Base-by-base conservation (phyloP, 2,113 vertebrate species). In the Hyperoodon ampullatus region DNA sequence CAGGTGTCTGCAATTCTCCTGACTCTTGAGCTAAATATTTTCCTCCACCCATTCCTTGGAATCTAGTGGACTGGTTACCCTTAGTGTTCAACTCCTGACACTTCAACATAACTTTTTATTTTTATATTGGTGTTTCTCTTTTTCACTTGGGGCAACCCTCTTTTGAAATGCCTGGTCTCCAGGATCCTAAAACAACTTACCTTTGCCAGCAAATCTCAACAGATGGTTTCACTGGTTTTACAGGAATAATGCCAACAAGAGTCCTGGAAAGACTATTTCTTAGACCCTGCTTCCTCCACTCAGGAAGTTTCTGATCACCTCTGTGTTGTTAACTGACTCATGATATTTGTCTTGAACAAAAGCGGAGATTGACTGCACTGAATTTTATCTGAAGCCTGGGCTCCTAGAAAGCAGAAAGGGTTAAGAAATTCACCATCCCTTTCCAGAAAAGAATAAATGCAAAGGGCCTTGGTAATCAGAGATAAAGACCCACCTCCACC, bases 111-210 rank as follows among this genome's bases (percentile, higher is more conserved):
- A 61, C 33, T 35, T 90, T 88, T 90, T 70, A 33, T 88, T 96
- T 91, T 95, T 53, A 65, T 75, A 81, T 47, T 33, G 68, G 1
- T n/a, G 11, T 80, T 97, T 83, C 33, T 88, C 58, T 35, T 90
- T 93, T 65, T 91, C 65, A 91, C 47, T 84, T 87, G 86, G 80
- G 11, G 11, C 30, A 70, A 65, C 60, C 8, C 19, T 88, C 82
- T 85, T 95, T 92, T 93, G 42, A 95, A 91, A 81, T 81, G 15
- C 44, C n/a, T 88, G 18, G 26, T 97, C 58, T 85, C 58, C 39
- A 44, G 63, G 42, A 81, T 53, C 44, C 78, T 94, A 94, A 89
- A 94, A 71, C 88, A 95, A 96, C 13, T 86, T 47, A 88, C 18
- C 26, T 91, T 93, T 93, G 16, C 65, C 65, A 85, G 35, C 10